Evolutionary conservation across 37 sponge, comb jelly and placozoan species (phyloP).

Genomic region (Haliclona indistincta): DNA sequence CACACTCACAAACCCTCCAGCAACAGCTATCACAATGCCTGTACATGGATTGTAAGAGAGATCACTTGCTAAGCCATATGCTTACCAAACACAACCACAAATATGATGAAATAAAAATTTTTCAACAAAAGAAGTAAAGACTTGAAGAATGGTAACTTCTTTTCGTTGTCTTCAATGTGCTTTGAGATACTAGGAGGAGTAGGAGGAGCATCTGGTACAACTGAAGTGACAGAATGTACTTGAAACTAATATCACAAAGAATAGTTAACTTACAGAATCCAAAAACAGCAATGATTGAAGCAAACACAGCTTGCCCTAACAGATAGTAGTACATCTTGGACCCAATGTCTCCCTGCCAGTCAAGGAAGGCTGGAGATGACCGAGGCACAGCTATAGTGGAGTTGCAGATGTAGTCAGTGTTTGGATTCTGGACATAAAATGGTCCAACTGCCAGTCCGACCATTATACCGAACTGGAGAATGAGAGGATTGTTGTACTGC

Average conservation of each 20-base stretch:
- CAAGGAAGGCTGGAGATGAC: background rate
- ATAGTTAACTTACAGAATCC: too few relatives aligned
- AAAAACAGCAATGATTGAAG: slow-evolving; percentile 4
- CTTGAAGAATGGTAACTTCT: background rate
- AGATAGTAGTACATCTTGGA: slow-evolving; percentile 39
- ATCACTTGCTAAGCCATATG: too few relatives aligned
- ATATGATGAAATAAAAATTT: slow-evolving; percentile 6
- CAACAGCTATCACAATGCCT: slow-evolving; percentile 19
- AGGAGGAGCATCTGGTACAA: slow-evolving; percentile 38
- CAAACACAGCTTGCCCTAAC: slow-evolving; percentile 13
- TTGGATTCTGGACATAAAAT: slow-evolving; percentile 4
- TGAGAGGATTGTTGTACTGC: background rate
- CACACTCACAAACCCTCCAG: slow-evolving; percentile 1
- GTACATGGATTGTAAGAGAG: background rate
- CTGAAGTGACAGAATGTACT: too few relatives aligned
- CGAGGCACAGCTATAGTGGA: background rate
- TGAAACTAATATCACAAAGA: too few relatives aligned
- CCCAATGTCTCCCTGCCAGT: slow-evolving; percentile 23
- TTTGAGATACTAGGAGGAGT: slow-evolving; percentile 43
- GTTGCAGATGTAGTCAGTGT: slow-evolving; percentile 23
- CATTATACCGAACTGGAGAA: slow-evolving; percentile 20
- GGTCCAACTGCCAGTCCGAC: slow-evolving; percentile 10
- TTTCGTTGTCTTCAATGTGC: slow-evolving; percentile 3
- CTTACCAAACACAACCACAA: slow-evolving; percentile 13
- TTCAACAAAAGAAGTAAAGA: background rate